Evolutionary conservation across 2,113 vertebrate species (phyloP), one percentile per base, ranked within the genome.

Genomic region (Nothocercus julius): DNA sequence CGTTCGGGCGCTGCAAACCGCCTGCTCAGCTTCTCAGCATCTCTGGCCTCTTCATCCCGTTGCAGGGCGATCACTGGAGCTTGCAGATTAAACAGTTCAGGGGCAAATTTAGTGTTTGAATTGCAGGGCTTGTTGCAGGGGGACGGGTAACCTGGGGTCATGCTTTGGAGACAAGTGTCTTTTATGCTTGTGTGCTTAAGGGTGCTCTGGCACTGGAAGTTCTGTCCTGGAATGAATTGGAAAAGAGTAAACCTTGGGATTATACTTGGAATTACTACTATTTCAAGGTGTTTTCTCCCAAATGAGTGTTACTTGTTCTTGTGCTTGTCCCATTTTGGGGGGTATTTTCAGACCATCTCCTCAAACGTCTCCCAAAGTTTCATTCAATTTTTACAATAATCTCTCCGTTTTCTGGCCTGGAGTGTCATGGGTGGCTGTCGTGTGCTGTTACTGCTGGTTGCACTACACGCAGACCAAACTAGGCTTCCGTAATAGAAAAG

Each of bases 101-200:
- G 95, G 89, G 63, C 76, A 95, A 92, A 83, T 85, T 61, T 18
- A 24, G 21, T 17, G 82, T 90, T 93, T 95, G 93, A 90, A 95
- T 94, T 93, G 95, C 87, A 93, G 89, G 92, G 91, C 68, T 72
- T 85, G 45, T 7, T 0, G 28, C 54, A 32, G 16, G 28, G 7
- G 14, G 28, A 47, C 7, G 17, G 28, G 45, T 4, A 42, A 22
- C 38, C 14, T 16, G 80, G 56, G 45, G 42, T 40, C 42, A 34
- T 5, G 58, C 49, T 82, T 78, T 62, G 66, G 62, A 91, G 66
- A 30, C 21, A 51, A 17, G 40, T 49, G 34, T 32, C 28, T 89
- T 68, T 72, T 49, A 25, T 21, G 91, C 7, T 38, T 30, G 53
- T 34, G 58, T 56, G 53, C 53, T 64, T 47, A 5, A 18, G 42